Base-by-base conservation (phyloP, 1,140 invertebrate genomes). In the Zaprionus capensis region DNA sequence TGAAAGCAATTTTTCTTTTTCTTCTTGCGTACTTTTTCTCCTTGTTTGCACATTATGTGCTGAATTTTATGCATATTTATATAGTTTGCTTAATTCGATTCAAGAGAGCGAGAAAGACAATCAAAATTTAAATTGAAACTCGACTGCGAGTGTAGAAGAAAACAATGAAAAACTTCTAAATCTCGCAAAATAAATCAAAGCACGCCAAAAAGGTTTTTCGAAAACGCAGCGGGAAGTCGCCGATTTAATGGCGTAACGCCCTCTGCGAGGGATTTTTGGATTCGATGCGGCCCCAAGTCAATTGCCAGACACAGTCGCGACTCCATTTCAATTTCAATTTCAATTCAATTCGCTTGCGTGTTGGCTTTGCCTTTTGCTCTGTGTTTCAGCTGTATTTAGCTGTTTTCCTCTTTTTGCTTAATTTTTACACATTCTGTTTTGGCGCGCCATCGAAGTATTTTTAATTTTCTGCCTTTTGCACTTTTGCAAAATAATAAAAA, bases 391-490 rank as follows among this genome's bases (percentile, higher is more conserved):
- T 34, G 44, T 71, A 57, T 76, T 70, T 71, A 20, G 62, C 53
- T 59, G 38, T 67, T 70, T 66, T 53, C 61, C 36, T 58, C 67
- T 79, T 74, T 61, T 56, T 36, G 34, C 44, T 76, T 63, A 69
- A 71, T 76, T 76, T 62, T 55, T 76, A 64, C 70, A 72, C 63
- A 63, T 58, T 62, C 51, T 55, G 53, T 64, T 65, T 72, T 46
- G 77, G 70, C 57, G 65, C 81, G 75, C 72, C 82, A 67, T 75
- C 76, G 81, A 83, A 87, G 84, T 88, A 90, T 88, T 88, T 88
- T 88, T 88, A 88, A 88, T 88, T 88, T 88, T 90, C 85, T 88
- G 85, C 66, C 78, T 84, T 88, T 88, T 88, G 81, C 85, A 90
- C 85, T 88, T 85, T 81, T 84, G 81, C 85, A 81, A 83, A 83